Evolutionary conservation across 2,888 invertebrate genomes (phyloP).

Genomic region (Lapara coniferarum): DNA sequence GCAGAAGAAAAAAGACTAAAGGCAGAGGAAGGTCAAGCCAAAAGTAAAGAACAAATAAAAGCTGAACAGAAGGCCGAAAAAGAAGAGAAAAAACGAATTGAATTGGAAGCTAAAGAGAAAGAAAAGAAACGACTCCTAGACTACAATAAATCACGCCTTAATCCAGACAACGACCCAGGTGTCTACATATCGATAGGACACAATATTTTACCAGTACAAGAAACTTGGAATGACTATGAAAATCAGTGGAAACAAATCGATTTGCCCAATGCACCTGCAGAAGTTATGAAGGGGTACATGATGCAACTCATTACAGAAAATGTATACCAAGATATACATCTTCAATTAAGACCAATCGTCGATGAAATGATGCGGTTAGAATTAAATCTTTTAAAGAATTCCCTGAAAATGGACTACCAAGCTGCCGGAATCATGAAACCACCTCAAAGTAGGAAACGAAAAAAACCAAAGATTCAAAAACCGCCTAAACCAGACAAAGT

Average conservation of each 20-base stretch:
- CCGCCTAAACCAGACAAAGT: constrained; percentile 86
- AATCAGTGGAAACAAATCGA: constrained; percentile 69
- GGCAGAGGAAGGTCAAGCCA: constrained; percentile 59
- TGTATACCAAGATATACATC: constrained; percentile 85
- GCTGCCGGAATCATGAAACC: constrained; percentile 44
- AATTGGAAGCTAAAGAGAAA: constrained; percentile 58
- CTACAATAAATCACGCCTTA: constrained; percentile 74
- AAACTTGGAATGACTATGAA: constrained; percentile 63
- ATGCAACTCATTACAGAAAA: constrained; percentile 86
- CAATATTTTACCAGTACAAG: constrained; percentile 46
- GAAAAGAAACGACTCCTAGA: constrained; percentile 71
- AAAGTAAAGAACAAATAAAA: constrained; percentile 75
- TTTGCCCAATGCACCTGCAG: constrained; percentile 72
- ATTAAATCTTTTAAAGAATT: constrained; percentile 78
- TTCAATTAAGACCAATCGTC: constrained; percentile 86
- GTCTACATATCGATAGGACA: constrained; percentile 59
- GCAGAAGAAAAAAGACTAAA: constrained; percentile 66
- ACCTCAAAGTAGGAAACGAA: constrained; percentile 63
- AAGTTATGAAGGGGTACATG: constrained; percentile 85
- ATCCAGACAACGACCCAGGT: constrained; percentile 75
- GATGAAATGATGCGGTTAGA: constrained; percentile 87
- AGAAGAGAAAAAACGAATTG: constrained; percentile 69
- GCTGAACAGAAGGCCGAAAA: constrained; percentile 66
- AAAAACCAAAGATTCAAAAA: constrained; percentile 69
- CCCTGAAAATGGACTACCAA: constrained; percentile 71